Base-by-base conservation (phyloP, 1,140 invertebrate genomes). In the Tetranychus cinnabarinus region DNA sequence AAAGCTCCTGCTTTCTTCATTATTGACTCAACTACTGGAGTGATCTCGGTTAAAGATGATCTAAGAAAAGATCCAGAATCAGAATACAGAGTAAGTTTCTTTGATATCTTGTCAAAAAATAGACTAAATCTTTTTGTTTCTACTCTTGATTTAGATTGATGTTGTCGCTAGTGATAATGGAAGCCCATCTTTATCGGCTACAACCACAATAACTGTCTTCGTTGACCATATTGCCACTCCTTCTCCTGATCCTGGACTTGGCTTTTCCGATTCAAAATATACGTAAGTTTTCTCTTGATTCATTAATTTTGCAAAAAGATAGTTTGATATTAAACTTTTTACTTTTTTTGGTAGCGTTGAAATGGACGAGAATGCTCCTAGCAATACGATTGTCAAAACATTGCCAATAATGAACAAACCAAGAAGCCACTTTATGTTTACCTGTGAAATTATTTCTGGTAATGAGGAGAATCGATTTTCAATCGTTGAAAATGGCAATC, bases 131-230 rank as follows among this genome's bases (percentile, higher is more conserved):
- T 55, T 60, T 64, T 64, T 56, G 23, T 45, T 56, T 68, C 71
- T 13, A 8, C 5, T n/a, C 8, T 33, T 52, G 5, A 23, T 15
- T 48, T 67, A 83, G 81, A 80, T 91, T 54, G 83, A 87, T 69
- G 81, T 95, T 0, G 79, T 82, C 62, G 88, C 85, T 0, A 87
- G 85, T 68, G 88, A 95, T 70, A 77, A 86, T 63, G 86, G 85
- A 0, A 84, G 87, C 45, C 88, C 88, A 0, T 80, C 83, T 65
- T 74, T 90, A 59, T 84, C 81, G 6, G 84, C 83, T 0, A 80
- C 85, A 3, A 80, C 81, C 1, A 85, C 82, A 1, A 77, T 90
- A 0, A 83, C 82, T 2, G 78, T 92, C 1, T 86, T 81, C 66
- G 83, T 92, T 7, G 80, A 85, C 59, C 85, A 89, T 67, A 81